phyloP scores from a whole-genome alignment of 2,888 invertebrate genomes.

The Hydrotaea diabolus region DNA sequence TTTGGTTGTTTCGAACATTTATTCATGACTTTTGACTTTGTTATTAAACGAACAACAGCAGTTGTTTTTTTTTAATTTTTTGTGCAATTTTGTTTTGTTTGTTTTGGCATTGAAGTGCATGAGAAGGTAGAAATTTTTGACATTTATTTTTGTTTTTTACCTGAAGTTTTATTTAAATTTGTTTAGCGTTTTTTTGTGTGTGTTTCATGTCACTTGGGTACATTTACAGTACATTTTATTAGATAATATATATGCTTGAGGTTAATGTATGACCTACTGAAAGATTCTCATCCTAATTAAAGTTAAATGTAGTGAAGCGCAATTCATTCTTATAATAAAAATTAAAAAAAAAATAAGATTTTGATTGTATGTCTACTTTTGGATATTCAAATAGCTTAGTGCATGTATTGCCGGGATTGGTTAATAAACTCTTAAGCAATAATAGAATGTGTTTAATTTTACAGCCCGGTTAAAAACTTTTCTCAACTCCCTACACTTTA shows the following conservation, averaged over 20 bases:
- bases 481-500: no score
- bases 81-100: neutral
- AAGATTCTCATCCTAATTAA: neutral
- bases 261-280: neutral
- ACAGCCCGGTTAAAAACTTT: no score
- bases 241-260: neutral
- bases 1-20: neutral
- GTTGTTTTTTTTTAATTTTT: no score
- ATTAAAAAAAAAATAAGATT: no score
- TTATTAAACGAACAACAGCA: slow-evolving; percentile 32
- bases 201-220: no score
- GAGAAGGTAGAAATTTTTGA: slow-evolving; percentile 37
- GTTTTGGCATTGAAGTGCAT: slow-evolving; percentile 32
- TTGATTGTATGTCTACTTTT: no score
- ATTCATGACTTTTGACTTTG: slow-evolving; percentile 56
- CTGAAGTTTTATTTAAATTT: neutral
- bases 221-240: neutral
- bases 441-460: no score
- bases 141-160: slow-evolving; percentile 10
- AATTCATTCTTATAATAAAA: no score
- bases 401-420: no score
- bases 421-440: no score
- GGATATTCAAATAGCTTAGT: no score
- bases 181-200: neutral
- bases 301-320: no score